Evolutionary conservation across 2,888 invertebrate genomes (phyloP).

Genomic region (Habrosyne pyritoides): DNA sequence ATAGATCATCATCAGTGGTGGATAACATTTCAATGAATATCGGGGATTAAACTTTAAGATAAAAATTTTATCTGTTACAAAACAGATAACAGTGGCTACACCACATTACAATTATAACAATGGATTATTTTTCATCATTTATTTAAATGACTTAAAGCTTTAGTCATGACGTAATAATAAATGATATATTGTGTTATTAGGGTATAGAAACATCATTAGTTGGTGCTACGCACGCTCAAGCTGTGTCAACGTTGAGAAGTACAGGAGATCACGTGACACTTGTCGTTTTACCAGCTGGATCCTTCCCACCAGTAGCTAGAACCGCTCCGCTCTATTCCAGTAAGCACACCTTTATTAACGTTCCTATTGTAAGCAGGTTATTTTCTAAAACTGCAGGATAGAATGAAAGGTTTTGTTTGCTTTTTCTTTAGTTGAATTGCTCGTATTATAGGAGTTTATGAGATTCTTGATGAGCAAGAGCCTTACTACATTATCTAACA

Average conservation of each 20-base stretch:
- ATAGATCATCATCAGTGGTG: too few species aligned
- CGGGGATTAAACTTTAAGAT: too few species aligned
- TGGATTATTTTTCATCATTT: too few species aligned
- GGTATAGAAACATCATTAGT: slow-evolving; percentile 77
- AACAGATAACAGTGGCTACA: too few species aligned
- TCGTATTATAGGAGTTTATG: neutral
- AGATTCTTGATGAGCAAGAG: neutral
- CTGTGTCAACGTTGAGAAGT: slow-evolving; percentile 72
- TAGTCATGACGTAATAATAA: too few species aligned
- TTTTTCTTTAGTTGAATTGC: neutral
- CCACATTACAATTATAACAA: too few species aligned
- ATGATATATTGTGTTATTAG: slow-evolving; percentile 36
- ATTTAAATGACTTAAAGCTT: too few species aligned
- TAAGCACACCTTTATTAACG: slow-evolving; percentile 45
- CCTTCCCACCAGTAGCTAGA: slow-evolving; percentile 68
- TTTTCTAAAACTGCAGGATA: neutral
- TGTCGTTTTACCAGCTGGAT: slow-evolving; percentile 72
- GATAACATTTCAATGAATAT: too few species aligned
- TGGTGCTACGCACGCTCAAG: slow-evolving; percentile 78
- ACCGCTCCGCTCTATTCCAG: slow-evolving; percentile 73
- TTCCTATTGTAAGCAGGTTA: slow-evolving; percentile 2
- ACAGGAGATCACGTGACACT: slow-evolving; percentile 78
- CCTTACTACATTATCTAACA: neutral
- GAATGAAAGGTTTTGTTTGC: neutral
- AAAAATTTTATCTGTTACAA: too few species aligned